These are phyloP conservation scores for Saccopteryx leptura DNA, from an alignment of 2,113 vertebrate species.

Conservation along the genomic window DNA sequence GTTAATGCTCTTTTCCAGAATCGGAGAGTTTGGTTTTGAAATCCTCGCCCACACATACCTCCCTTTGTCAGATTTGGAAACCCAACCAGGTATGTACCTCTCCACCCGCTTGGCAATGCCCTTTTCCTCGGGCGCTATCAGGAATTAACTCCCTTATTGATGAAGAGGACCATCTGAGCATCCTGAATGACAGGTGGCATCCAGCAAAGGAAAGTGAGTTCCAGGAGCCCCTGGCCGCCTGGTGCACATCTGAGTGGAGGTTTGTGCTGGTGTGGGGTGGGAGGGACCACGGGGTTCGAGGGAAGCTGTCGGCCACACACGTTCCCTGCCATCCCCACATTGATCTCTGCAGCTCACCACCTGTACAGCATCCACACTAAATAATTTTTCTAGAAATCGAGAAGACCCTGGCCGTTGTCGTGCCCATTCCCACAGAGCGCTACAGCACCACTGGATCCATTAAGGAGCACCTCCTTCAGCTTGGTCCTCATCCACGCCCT, in stretches of 20 bases:
- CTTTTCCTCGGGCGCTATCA: background rate
- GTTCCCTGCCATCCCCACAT: background rate
- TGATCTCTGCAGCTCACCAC: background rate
- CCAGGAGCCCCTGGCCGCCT: background rate
- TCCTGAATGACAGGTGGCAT: background rate
- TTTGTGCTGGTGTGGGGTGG: background rate
- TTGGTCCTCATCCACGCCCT: background rate
- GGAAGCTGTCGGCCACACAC: background rate
- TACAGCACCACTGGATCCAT: background rate
- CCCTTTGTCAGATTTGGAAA: background rate
- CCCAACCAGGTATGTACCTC: background rate
- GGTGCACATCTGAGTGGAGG: background rate
- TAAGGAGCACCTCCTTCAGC: background rate
- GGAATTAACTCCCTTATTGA: background rate
- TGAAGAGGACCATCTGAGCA: background rate
- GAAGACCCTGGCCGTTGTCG: background rate
- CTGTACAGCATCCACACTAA: rapidly evolving
- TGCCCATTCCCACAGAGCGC: background rate
- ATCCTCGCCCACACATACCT: background rate
- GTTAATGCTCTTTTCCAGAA: background rate
- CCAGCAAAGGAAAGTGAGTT: background rate
- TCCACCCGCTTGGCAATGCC: background rate
- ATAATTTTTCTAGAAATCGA: background rate
- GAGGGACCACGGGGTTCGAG: too few species aligned
- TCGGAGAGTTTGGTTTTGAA: constrained; percentile 29